A percentile compares a stretch with the other conserved stretches of the same genome.
phyloP scores from a whole-genome alignment of 1,140 invertebrate genomes.

The Saccostrea cuccullata region DNA sequence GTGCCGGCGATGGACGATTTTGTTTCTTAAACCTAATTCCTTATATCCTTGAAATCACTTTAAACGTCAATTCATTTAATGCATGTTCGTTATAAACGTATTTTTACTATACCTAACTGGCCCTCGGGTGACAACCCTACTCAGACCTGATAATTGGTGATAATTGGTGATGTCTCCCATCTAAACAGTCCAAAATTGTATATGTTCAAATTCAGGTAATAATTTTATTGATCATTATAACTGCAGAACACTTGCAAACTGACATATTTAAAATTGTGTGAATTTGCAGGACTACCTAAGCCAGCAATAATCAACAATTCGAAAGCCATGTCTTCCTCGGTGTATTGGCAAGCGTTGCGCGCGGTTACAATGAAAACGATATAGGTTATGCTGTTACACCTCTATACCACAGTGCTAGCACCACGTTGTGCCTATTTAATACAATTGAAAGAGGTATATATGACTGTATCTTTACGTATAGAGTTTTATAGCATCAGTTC shows the following conservation, averaged over 20 bases:
- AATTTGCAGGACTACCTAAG: conserved; percentile 55
- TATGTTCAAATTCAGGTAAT: neutral
- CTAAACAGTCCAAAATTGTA: neutral
- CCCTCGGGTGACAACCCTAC: too few relatives aligned
- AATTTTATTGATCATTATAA: too few relatives aligned
- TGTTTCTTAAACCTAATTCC: too few relatives aligned
- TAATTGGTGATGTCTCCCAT: neutral
- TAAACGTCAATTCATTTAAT: too few relatives aligned
- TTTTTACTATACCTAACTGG: too few relatives aligned
- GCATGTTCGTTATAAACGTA: too few relatives aligned
- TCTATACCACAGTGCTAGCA: conserved; percentile 69
- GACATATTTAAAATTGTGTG: neutral
- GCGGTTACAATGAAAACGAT: conserved; percentile 58
- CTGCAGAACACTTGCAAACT: too few relatives aligned
- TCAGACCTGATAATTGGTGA: too few relatives aligned
- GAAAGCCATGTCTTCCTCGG: conserved; percentile 34
- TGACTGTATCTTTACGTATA: neutral
- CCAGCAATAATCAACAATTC: conserved; percentile 65
- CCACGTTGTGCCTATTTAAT: conserved; percentile 57
- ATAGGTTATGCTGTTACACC: conserved; percentile 66
- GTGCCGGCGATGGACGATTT: too few relatives aligned
- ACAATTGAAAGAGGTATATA: conserved; percentile 52
- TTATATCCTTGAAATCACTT: too few relatives aligned
- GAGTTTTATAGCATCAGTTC: too few relatives aligned
- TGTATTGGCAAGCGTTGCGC: conserved; percentile 41